Percentiles rank a stretch among this genome's conserved stretches.
Conservation (phyloP, 2,113 vertebrate genomes). For the Chaetura pelagica region DNA sequence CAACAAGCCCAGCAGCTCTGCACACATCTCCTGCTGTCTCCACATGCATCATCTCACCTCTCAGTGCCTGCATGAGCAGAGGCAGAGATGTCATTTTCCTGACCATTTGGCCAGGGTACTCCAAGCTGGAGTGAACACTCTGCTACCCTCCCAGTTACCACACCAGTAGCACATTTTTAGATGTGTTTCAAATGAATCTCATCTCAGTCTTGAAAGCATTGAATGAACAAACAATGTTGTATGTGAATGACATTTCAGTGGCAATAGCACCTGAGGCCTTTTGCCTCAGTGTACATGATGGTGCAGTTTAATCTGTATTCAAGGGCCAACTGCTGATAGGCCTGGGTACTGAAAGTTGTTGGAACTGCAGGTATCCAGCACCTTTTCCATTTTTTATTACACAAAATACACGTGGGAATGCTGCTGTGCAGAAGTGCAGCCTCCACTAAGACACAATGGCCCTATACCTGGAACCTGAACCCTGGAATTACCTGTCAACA, state of each 20-base stretch:
- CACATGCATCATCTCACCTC: not conserved
- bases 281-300: not conserved
- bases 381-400: not conserved
- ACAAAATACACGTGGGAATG: rapidly evolving
- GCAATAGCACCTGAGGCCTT: not conserved
- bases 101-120: not conserved
- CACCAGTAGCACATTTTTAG: not conserved
- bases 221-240: not conserved
- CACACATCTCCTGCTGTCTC: not conserved
- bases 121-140: not conserved
- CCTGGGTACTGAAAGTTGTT: not conserved
- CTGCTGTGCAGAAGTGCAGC: not conserved
- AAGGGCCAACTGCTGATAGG: not conserved
- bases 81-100: not conserved
- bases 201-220: not conserved
- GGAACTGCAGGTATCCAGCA: not conserved
- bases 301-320: not conserved
- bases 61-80: not conserved
- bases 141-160: not conserved
- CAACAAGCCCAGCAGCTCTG: not conserved
- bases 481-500: not conserved
- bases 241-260: not conserved
- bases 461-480: not conserved
- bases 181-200: not conserved
- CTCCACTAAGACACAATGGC: not conserved